Evolutionary conservation across 2,797 vertebrate genomes (phyloP).

Genomic region (Carcharodon carcharias): DNA sequence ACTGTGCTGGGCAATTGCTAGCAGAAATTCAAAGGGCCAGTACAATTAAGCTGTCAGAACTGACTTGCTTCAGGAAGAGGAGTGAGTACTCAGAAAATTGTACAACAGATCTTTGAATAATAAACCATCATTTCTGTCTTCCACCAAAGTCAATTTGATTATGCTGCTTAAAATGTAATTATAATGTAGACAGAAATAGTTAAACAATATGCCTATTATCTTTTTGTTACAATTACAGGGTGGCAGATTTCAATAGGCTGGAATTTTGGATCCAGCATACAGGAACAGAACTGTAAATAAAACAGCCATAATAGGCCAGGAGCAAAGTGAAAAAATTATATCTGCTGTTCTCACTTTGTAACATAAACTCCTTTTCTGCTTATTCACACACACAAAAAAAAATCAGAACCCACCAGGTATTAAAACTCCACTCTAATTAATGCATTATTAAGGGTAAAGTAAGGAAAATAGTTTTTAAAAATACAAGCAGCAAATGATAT

Average conservation of each 20-base stretch:
- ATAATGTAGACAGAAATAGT: not conserved
- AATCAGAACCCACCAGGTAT: not conserved
- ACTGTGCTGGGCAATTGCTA: conserved; percentile 24
- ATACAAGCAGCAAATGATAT: not conserved
- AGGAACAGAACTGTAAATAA: not conserved
- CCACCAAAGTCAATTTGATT: not conserved
- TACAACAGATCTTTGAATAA: conserved; percentile 1
- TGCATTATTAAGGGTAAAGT: not conserved
- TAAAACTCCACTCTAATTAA: not conserved
- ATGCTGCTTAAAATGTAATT: conserved; percentile 3
- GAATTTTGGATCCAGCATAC: not conserved
- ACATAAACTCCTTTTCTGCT: not conserved
- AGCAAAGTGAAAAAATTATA: too few species aligned
- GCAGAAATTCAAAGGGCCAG: conserved; percentile 22
- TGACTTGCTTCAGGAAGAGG: not conserved
- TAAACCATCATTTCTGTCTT: not conserved
- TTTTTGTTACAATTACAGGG: not conserved
- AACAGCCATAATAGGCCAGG: not conserved
- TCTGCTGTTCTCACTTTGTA: not conserved
- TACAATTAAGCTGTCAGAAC: conserved; percentile 30
- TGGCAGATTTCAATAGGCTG: not conserved
- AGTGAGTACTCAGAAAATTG: not conserved
- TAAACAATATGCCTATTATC: not conserved
- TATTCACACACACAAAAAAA: not conserved
- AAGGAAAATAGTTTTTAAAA: not conserved